Percentiles rank a stretch among this genome's conserved stretches.
Evolutionary conservation across 2,797 vertebrate genomes (phyloP).

Genomic region (Platalea minor): DNA sequence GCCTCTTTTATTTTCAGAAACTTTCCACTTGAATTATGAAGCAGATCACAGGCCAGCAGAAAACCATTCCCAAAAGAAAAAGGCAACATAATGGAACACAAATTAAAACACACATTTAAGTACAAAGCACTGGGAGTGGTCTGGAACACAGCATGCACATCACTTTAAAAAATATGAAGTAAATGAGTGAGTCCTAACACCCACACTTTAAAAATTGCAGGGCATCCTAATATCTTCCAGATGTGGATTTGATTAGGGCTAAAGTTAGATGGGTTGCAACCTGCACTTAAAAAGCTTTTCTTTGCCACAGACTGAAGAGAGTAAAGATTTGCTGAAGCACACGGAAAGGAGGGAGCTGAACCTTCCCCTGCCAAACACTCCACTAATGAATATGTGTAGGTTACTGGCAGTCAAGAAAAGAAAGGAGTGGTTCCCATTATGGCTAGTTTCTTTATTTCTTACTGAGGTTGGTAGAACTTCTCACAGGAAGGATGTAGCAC

Average conservation of each 20-base stretch:
- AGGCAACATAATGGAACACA: neutral
- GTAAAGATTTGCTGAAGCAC: neutral
- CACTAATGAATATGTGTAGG: neutral
- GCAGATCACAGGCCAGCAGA: neutral
- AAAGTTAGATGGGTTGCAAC: neutral
- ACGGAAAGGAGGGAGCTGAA: neutral
- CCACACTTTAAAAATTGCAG: neutral
- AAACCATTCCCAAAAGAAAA: slow-evolving; percentile 30
- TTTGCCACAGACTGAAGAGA: neutral
- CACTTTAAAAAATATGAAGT: neutral
- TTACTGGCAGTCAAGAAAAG: neutral
- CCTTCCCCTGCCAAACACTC: neutral
- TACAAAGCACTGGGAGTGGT: neutral
- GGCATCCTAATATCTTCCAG: neutral
- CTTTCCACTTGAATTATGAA: slow-evolving; percentile 18
- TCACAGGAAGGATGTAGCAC: neutral
- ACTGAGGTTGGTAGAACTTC: neutral
- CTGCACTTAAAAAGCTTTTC: neutral
- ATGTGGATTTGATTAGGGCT: slow-evolving; percentile 2
- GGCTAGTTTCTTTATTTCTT: neutral
- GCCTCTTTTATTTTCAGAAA: neutral
- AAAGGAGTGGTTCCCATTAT: neutral
- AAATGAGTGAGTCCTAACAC: neutral
- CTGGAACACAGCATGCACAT: neutral
- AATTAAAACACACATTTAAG: slow-evolving; percentile 21